Percentiles rank a stretch among this genome's conserved stretches.
Evolutionary conservation across 2,113 vertebrate species (phyloP).

Genomic region (rat (Rattus norvegicus)): GRCr8 NC_086019.1:232974501-232975000

Average conservation of each 20-base stretch:
- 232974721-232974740: no score
- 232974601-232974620: not conserved
- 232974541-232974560: not conserved
- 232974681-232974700: not conserved
- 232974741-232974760: not conserved
- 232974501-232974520: not conserved
- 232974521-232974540: not conserved
- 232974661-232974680: not conserved
- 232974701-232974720: not conserved
- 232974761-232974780: not conserved
- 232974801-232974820: not conserved
- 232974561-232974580: not conserved
- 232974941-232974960: not conserved
- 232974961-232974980: not conserved
- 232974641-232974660: not conserved
- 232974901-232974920: not conserved
- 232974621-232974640: not conserved
- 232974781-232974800: not conserved
- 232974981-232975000: not conserved
- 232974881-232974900: not conserved
- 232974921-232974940: not conserved
- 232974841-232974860: not conserved
- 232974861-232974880: not conserved
- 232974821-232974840: not conserved
- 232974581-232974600: not conserved